phyloP scores from a whole-genome alignment of 2,888 invertebrate genomes.

The Yponomeuta malinellus region DNA sequence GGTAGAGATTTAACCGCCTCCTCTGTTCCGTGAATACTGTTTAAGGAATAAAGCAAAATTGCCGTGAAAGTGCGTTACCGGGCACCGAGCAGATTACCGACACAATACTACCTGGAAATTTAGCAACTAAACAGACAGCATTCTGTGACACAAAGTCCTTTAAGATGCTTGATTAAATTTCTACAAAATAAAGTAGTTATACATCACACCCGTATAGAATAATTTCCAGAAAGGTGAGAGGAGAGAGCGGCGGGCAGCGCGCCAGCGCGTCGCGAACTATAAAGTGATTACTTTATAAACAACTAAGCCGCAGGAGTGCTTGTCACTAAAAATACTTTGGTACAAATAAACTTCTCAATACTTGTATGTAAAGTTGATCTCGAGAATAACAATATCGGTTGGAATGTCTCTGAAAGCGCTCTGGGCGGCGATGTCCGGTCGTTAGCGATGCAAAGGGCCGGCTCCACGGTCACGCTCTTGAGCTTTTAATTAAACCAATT shows the following conservation, averaged over 20 bases:
- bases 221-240: neutral
- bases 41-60: neutral
- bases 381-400: neutral
- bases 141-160: neutral
- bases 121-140: neutral
- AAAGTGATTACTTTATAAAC: slow-evolving; percentile 1
- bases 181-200: neutral
- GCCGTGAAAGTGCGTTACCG: neutral
- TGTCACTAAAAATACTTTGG: neutral
- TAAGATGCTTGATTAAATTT: neutral
- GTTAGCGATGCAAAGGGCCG: neutral
- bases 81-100: neutral
- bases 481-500: neutral
- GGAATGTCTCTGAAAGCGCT: neutral
- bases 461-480: neutral
- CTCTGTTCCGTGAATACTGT: neutral
- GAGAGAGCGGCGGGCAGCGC: neutral
- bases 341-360: neutral
- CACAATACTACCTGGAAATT: neutral
- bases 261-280: neutral
- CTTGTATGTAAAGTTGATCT: no score
- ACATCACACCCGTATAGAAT: neutral
- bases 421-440: neutral
- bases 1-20: neutral
- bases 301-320: neutral